These are phyloP conservation scores for Timema podura DNA, from an alignment of 2,888 invertebrate species.

Conservation along the genomic window DNA sequence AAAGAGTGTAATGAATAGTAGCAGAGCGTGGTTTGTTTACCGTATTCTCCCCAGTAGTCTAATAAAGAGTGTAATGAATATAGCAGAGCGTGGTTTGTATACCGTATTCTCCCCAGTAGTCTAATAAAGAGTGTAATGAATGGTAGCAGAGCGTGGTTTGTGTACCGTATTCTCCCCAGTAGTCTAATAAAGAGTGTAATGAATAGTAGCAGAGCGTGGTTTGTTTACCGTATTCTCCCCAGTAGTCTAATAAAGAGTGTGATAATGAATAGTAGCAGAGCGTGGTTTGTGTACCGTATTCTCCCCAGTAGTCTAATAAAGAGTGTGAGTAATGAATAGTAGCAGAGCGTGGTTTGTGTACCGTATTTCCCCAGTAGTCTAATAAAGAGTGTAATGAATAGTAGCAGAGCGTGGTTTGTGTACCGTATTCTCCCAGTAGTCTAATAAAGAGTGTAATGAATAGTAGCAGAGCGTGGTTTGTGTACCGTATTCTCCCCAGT, in stretches of 20 bases:
- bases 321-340: too few relatives aligned
- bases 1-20: too few relatives aligned
- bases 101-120: slow-evolving; percentile 90
- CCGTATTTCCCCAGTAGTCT: slow-evolving; percentile 87
- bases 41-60: slow-evolving; percentile 87
- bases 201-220: too few relatives aligned
- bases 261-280: too few relatives aligned
- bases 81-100: slow-evolving; percentile 29
- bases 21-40: slow-evolving; percentile 45
- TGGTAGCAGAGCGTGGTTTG: too few relatives aligned
- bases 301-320: slow-evolving; percentile 87
- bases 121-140: too few relatives aligned
- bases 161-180: slow-evolving; percentile 84
- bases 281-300: slow-evolving; percentile 60
- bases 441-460: too few relatives aligned
- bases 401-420: slow-evolving; percentile 25
- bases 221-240: slow-evolving; percentile 77
- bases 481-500: slow-evolving; percentile 84
- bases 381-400: too few relatives aligned
- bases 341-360: slow-evolving; percentile 40
- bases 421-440: slow-evolving; percentile 87
- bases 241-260: too few relatives aligned
- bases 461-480: too few relatives aligned
- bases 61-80: too few relatives aligned
- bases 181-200: too few relatives aligned